Evolutionary conservation across 2,113 vertebrate genomes (phyloP).

Genomic region (Mus pahari): DNA sequence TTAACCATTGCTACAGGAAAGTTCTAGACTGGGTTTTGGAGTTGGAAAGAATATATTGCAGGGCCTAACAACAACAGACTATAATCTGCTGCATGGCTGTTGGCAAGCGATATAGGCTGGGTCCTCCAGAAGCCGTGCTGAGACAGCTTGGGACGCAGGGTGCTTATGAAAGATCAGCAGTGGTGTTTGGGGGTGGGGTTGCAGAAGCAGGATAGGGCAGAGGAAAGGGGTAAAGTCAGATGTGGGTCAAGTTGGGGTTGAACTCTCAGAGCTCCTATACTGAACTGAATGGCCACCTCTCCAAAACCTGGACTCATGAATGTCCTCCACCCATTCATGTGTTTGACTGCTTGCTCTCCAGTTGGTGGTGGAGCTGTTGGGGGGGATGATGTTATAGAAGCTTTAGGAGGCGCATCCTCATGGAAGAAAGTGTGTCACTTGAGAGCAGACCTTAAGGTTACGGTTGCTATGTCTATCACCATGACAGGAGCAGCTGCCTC

Average conservation of each 20-base stretch:
- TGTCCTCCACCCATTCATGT: neutral
- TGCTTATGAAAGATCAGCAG: neutral
- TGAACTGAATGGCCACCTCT: neutral
- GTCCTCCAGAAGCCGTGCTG: neutral
- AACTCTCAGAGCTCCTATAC: neutral
- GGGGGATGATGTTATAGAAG: neutral
- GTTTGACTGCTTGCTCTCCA: neutral
- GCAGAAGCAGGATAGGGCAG: neutral
- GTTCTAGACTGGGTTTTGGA: neutral
- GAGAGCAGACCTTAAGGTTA: neutral
- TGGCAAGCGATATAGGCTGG: neutral
- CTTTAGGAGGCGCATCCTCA: neutral
- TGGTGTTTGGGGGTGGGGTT: rapidly evolving
- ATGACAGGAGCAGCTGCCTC: neutral
- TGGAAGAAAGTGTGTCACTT: neutral
- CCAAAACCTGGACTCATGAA: neutral
- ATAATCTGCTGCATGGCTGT: neutral
- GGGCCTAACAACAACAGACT: neutral
- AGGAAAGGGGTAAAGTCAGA: neutral
- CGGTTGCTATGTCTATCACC: neutral
- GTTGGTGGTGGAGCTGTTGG: neutral
- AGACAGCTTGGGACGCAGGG: neutral
- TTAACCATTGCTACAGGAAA: neutral
- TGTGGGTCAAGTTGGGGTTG: neutral
- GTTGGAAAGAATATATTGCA: neutral